Percentiles rank a stretch among this genome's conserved stretches.
Conservation (phyloP, 2,797 vertebrate genomes). For the Setipinna tenuifilis region DNA sequence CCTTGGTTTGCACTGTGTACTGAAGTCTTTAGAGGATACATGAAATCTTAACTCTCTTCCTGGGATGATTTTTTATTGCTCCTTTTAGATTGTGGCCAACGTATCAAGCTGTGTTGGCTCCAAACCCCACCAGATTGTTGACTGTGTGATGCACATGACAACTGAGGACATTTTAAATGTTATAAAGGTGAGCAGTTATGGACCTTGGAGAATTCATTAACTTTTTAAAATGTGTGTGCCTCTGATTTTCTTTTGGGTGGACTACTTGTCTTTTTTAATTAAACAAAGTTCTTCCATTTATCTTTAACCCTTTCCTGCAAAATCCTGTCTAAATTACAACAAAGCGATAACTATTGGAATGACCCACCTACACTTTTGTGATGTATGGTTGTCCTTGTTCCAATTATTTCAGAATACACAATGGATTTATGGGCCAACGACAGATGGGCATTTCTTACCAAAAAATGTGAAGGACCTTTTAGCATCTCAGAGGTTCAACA, state of each 20-base stretch:
- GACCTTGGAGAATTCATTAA: background rate
- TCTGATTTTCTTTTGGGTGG: too few species aligned
- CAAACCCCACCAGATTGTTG: slow-evolving; percentile 64
- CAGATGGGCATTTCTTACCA: slow-evolving; percentile 68
- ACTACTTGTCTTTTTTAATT: too few species aligned
- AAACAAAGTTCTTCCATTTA: too few species aligned
- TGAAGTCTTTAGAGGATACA: background rate
- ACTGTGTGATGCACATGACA: slow-evolving; percentile 68
- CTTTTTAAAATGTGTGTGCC: too few species aligned
- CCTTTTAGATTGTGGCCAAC: slow-evolving; percentile 62
- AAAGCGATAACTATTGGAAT: too few species aligned
- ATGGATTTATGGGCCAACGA: background rate
- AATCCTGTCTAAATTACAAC: too few species aligned
- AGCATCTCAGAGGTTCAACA: slow-evolving; percentile 59
- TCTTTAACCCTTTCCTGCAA: too few species aligned
- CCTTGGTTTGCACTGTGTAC: background rate
- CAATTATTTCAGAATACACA: slow-evolving; percentile 43
- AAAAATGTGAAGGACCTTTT: slow-evolving; percentile 61
- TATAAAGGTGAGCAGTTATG: background rate
- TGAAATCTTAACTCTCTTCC: background rate
- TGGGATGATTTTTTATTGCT: background rate
- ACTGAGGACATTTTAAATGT: slow-evolving; percentile 47
- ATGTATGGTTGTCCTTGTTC: too few species aligned
- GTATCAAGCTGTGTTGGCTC: slow-evolving; percentile 67
- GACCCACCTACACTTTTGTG: too few species aligned